Evolutionary conservation across 2,797 vertebrate species (phyloP), one percentile per base, ranked within the genome.

Genomic region (Leptatherina wallacei): DNA sequence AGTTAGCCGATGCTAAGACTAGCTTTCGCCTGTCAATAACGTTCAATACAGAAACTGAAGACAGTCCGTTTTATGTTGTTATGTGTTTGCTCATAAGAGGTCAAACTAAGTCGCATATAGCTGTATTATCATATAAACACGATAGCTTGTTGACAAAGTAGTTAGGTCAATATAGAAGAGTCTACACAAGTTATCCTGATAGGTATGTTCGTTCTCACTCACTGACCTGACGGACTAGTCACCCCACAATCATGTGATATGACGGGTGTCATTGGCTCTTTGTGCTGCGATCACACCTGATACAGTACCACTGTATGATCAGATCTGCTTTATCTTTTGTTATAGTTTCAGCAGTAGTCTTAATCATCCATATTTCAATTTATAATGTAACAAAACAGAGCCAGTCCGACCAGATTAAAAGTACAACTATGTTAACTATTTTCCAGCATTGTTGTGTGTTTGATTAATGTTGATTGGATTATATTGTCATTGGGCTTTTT

Each of bases 241-340:
- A 51, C 24, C 7, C 16, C 42, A 38, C 0, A 2, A 18, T 86
- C 87, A 89, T 73, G 87, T 89, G 86, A 88, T 3, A 0, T 9
- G n/a, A 29, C 16, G n/a, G 3, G 2, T 55, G 54, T 78, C 69
- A 57, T 56, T 56, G 24, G 54, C 29, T n/a, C 5, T 30, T 51
- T 55, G 47, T 64, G 10, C 2, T 47, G 1, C 6, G 13, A 27
- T 14, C 18, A 66, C 6, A 54, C 14, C 18, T 49, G 30, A 51
- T 27, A 29, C 24, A 38, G 1, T 24, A 14, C 2, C 11, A 54
- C 5, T 54, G 51, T 4, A 29, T 13, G 22, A 12, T 12, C 24
- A 27, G 10, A 54, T 5, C 6, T 24, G 9, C 18, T 20, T 24
- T 24, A 44, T 44, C 6, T 27, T 54, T 54, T 27, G 24, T 54